A percentile compares a stretch with the other conserved stretches of the same genome.
These are phyloP conservation scores for Drosophila sturtevanti DNA, from an alignment of 1,140 invertebrate genomes.

Conservation along the genomic window DNA sequence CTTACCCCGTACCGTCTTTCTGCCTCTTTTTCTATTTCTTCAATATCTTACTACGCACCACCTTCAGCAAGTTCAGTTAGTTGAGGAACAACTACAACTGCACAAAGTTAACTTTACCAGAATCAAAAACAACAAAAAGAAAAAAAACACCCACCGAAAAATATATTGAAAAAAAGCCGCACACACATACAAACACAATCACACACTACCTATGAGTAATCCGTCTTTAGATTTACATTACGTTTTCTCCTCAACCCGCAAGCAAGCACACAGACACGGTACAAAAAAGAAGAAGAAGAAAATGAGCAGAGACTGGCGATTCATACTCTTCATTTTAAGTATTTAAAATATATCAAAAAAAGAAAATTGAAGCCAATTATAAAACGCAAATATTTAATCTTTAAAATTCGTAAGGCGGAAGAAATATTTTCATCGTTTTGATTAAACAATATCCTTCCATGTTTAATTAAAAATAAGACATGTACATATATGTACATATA, in stretches of 20 bases:
- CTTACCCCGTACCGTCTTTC: not conserved
- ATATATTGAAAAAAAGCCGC: not conserved
- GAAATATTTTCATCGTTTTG: no score
- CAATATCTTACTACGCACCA: slow-evolving; percentile 32
- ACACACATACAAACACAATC: not conserved
- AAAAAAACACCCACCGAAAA: slow-evolving; percentile 41
- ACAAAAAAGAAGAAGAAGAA: not conserved
- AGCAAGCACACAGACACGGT: not conserved
- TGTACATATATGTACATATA: no score
- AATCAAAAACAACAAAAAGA: slow-evolving; percentile 19
- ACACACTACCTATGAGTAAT: slow-evolving; percentile 53
- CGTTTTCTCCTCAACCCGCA: slow-evolving; percentile 1
- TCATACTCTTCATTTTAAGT: not conserved
- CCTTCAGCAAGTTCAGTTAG: slow-evolving; percentile 40
- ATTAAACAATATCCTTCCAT: no score
- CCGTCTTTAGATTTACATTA: slow-evolving; percentile 36
- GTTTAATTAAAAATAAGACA: no score
- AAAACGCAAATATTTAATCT: no score
- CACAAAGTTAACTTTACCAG: slow-evolving; percentile 29
- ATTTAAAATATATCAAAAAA: not conserved
- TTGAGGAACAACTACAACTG: slow-evolving; percentile 23
- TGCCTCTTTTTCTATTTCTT: not conserved
- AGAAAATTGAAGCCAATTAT: no score
- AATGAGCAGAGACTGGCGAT: not conserved
- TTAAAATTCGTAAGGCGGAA: no score